Percentiles rank a stretch among this genome's conserved stretches.
Conservation (phyloP, 2,113 vertebrate genomes). For the Gallinago jamesoni region DNA sequence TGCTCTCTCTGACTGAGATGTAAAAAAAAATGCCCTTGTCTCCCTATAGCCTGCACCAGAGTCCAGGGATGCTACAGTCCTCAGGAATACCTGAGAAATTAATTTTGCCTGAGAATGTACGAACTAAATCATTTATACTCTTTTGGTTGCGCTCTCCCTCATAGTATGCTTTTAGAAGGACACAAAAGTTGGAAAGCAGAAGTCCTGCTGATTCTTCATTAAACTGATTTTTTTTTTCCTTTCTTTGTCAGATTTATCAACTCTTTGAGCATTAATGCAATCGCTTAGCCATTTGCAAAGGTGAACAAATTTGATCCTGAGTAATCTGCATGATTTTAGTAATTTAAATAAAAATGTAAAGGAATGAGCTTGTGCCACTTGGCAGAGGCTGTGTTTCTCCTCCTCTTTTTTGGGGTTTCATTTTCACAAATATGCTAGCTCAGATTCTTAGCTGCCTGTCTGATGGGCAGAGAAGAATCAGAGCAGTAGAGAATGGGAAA, state of each 20-base stretch:
- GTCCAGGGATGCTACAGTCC: neutral
- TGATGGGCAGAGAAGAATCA: neutral
- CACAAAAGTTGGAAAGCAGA: neutral
- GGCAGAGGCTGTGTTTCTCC: neutral
- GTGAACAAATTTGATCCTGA: neutral
- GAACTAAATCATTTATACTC: neutral
- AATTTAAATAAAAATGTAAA: neutral
- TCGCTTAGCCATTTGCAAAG: neutral
- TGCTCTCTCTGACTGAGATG: slow-evolving; percentile 18
- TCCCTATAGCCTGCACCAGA: neutral
- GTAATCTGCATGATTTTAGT: neutral
- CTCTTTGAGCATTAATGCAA: neutral
- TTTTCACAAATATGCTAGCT: neutral
- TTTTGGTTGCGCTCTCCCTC: neutral
- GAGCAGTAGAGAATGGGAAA: neutral
- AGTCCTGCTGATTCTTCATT: neutral
- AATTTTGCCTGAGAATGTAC: neutral
- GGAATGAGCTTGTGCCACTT: neutral
- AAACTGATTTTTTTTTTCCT: neutral
- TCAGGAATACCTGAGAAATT: neutral
- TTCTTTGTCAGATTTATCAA: neutral
- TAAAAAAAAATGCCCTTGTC: neutral
- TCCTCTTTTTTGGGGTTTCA: neutral
- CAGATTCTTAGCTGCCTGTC: neutral
- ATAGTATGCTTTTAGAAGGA: neutral